These are phyloP conservation scores for Coregonus suidteri DNA, from an alignment of 2,797 vertebrate species.

Conservation along the genomic window DNA sequence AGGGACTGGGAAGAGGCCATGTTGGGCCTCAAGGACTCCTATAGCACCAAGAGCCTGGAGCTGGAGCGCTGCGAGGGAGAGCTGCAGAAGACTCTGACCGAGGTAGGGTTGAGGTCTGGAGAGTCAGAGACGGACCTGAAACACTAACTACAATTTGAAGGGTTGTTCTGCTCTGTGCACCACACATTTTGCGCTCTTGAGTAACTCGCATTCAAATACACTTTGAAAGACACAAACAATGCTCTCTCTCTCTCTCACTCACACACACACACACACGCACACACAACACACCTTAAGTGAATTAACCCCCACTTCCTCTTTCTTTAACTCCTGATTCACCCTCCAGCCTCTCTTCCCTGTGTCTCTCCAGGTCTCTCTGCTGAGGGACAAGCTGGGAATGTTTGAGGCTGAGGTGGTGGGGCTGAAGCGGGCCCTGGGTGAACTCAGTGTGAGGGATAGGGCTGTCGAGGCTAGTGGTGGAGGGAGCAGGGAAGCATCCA, in stretches of 20 bases:
- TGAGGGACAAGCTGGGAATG: constrained; percentile 75
- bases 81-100: constrained; percentile 78
- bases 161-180: not conserved
- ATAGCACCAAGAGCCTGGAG: constrained; percentile 84
- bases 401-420: constrained; percentile 78
- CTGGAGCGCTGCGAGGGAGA: constrained; percentile 83
- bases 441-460: constrained; percentile 5
- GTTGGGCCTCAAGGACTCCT: constrained; percentile 83
- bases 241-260: not conserved
- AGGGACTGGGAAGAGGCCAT: constrained; percentile 88
- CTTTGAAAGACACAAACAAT: not conserved
- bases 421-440: constrained; percentile 47
- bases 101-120: constrained; percentile 58
- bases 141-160: not conserved
- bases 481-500: constrained; percentile 40
- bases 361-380: constrained; percentile 57
- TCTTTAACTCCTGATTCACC: not conserved
- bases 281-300: no score
- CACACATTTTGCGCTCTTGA: not conserved
- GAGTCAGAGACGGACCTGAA: not conserved
- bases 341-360: not conserved
- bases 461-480: constrained; percentile 1
- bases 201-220: not conserved
- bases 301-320: not conserved
- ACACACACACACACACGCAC: no score